Evolutionary conservation across 2,797 vertebrate species (phyloP).

Genomic region (Epinephelus awoara): DNA sequence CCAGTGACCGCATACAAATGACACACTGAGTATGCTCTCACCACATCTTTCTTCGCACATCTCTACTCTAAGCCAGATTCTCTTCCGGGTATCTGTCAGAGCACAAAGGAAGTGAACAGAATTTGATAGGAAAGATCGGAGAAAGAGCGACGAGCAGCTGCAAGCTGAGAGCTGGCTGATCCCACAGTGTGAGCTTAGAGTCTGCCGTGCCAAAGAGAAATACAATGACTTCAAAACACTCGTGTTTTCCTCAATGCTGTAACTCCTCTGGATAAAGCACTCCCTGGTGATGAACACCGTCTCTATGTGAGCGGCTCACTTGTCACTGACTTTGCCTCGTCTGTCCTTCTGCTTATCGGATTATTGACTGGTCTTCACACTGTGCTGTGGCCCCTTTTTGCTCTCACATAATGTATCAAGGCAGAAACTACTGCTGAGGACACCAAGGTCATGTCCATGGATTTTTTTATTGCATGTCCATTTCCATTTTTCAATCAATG

Average conservation of each 20-base stretch:
- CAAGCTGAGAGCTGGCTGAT: constrained; percentile 52
- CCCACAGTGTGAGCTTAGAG: constrained; percentile 51
- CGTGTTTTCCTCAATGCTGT: constrained; percentile 42
- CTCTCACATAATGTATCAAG: constrained; percentile 43
- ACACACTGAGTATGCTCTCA: constrained; percentile 12
- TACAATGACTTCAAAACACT: constrained; percentile 56
- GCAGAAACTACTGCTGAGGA: constrained; percentile 27
- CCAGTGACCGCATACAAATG: constrained; percentile 31
- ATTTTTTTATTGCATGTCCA: constrained; percentile 35
- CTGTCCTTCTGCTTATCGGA: constrained; percentile 69
- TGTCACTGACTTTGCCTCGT: constrained; percentile 54
- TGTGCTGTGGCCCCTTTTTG: constrained; percentile 44
- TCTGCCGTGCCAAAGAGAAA: constrained; percentile 58
- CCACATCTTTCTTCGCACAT: constrained; percentile 16
- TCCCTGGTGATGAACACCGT: constrained; percentile 53
- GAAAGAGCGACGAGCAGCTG: constrained; percentile 34
- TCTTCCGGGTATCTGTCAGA: constrained; percentile 22
- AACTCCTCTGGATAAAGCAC: constrained; percentile 59
- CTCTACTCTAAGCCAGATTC: constrained; percentile 18
- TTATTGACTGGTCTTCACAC: constrained; percentile 70
- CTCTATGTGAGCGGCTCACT: constrained; percentile 52
- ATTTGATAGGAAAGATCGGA: constrained; percentile 51
- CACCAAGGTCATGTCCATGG: constrained; percentile 44
- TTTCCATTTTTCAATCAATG: constrained; percentile 37
- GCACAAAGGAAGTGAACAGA: constrained; percentile 39